phyloP scores from a whole-genome alignment of 2,797 vertebrate species.

The Halcyon leucocephala region DNA sequence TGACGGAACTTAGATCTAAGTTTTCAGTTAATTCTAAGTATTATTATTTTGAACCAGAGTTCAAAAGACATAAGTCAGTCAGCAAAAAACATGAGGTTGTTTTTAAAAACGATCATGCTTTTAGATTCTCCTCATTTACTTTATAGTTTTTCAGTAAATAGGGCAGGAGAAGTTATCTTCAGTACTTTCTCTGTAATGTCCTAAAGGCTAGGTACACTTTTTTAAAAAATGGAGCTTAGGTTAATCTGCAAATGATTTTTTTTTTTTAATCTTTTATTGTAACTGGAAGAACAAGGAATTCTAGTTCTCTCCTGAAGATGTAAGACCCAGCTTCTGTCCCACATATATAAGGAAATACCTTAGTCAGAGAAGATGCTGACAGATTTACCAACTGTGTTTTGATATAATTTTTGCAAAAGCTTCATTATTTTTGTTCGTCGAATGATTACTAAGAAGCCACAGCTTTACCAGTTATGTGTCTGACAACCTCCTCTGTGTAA shows the following conservation, averaged over 20 bases:
- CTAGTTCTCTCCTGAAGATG: not conserved
- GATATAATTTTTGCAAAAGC: not conserved
- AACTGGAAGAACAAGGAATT: not conserved
- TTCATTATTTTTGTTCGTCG: not conserved
- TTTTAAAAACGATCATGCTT: not conserved
- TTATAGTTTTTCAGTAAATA: not conserved
- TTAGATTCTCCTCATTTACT: not conserved
- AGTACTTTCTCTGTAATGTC: not conserved
- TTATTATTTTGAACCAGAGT: not conserved
- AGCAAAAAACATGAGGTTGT: not conserved
- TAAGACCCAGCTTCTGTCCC: not conserved
- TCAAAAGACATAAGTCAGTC: not conserved
- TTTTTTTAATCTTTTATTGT: not conserved
- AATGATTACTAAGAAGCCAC: not conserved
- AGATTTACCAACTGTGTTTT: not conserved
- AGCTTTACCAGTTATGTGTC: not conserved
- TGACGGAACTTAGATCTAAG: not conserved
- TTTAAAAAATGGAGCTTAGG: not conserved
- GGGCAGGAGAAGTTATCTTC: not conserved
- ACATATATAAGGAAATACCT: rapidly evolving
- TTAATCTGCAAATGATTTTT: not conserved
- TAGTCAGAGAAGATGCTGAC: not conserved
- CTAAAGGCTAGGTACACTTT: not conserved
- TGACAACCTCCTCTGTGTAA: not conserved
- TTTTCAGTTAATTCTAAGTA: not conserved